Evolutionary conservation across 2,888 invertebrate species (phyloP).

Genomic region (Lucinisca nassula): DNA sequence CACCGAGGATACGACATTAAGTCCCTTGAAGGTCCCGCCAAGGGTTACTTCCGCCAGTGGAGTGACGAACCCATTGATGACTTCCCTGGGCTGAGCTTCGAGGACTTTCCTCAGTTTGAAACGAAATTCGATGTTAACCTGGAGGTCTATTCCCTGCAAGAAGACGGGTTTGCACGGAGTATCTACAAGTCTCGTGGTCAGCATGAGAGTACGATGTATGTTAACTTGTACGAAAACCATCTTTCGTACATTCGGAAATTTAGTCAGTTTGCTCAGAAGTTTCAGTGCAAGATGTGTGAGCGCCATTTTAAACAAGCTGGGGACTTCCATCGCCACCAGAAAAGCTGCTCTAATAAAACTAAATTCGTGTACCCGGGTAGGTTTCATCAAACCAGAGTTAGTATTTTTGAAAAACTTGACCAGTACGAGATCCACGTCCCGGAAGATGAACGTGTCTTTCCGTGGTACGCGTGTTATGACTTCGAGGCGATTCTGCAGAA

Average conservation of each 20-base stretch:
- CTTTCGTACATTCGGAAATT: conserved; percentile 27
- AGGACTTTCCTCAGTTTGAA: no score
- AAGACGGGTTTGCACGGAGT: conserved; percentile 17
- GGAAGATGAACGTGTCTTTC: background rate
- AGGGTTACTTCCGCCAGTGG: conserved; percentile 5
- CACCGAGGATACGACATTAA: background rate
- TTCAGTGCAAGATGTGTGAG: conserved; percentile 14
- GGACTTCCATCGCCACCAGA: no score
- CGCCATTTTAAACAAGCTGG: no score
- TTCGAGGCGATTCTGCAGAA: background rate
- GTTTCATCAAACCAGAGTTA: no score
- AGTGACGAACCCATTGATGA: no score
- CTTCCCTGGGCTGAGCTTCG: no score
- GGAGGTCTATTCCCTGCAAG: conserved; percentile 15
- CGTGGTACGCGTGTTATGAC: background rate
- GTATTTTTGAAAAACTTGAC: background rate
- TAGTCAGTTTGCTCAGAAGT: conserved; percentile 11
- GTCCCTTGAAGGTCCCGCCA: background rate
- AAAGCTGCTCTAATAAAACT: no score
- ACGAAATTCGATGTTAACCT: conserved; percentile 36
- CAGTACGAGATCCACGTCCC: background rate
- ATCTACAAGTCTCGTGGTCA: conserved; percentile 17
- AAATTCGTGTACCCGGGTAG: no score
- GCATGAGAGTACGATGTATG: conserved; percentile 20
- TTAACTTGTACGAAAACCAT: conserved; percentile 42